Percentiles rank a stretch among this genome's conserved stretches.
These are phyloP conservation scores for Heliocidaris tuberculata DNA, from an alignment of 35 echinoderm and acorn worm species.

Conservation along the genomic window DNA sequence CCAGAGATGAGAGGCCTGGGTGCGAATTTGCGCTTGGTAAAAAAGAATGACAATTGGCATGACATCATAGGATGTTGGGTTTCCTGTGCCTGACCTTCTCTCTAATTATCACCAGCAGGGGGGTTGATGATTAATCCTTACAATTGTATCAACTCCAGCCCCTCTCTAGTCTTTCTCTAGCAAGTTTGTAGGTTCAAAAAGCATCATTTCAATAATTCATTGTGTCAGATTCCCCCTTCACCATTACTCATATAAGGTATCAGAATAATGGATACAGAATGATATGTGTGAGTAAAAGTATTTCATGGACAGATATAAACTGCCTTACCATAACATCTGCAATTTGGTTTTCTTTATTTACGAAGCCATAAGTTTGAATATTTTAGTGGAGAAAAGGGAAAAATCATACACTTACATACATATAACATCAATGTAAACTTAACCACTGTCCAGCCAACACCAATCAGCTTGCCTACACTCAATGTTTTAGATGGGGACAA, in stretches of 20 bases:
- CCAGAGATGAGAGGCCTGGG: not conserved
- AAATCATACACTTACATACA: too few species aligned
- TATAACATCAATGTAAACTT: too few species aligned
- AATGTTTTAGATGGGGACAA: too few species aligned
- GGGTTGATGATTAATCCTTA: not conserved
- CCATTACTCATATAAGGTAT: not conserved
- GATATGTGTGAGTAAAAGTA: too few species aligned
- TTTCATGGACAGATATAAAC: too few species aligned
- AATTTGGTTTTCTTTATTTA: too few species aligned
- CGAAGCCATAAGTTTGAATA: too few species aligned
- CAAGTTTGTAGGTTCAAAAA: not conserved
- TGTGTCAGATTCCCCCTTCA: not conserved
- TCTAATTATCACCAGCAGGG: slow-evolving; percentile 26
- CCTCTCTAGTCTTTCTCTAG: not conserved
- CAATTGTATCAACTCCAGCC: not conserved
- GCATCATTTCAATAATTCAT: not conserved
- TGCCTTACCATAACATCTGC: too few species aligned
- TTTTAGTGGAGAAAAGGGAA: too few species aligned
- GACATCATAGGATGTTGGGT: slow-evolving; percentile 27
- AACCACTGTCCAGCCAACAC: too few species aligned
- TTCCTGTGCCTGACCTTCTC: slow-evolving; percentile 32
- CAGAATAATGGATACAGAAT: too few species aligned
- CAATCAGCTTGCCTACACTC: too few species aligned
- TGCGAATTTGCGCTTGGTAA: not conserved
- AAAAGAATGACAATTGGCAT: slow-evolving; percentile 31